Percentiles rank a stretch among this genome's conserved stretches.
These are phyloP conservation scores for Siniperca scherzeri DNA, from an alignment of 2,797 vertebrate genomes.

Conservation along the genomic window DNA sequence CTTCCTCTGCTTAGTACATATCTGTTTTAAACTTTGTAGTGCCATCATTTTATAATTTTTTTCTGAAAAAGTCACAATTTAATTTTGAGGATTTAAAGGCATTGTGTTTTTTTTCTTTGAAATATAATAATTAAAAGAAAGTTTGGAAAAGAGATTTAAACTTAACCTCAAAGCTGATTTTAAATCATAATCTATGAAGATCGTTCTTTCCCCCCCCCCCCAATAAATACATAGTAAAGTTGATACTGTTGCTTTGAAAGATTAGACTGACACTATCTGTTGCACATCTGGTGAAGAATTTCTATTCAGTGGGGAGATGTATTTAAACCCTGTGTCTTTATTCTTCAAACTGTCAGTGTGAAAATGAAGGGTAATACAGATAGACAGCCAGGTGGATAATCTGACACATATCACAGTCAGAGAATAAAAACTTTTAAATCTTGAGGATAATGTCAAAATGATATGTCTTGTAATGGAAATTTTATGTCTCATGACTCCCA, in stretches of 20 bases:
- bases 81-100: background rate
- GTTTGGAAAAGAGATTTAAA: conserved; percentile 52
- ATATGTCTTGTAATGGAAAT: conserved; percentile 57
- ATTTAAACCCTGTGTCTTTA: conserved; percentile 83
- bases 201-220: conserved; percentile 8
- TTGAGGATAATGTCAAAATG: conserved; percentile 74
- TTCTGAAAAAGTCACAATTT: conserved; percentile 13
- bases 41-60: background rate
- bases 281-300: conserved; percentile 74
- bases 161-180: conserved; percentile 54
- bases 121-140: conserved; percentile 53
- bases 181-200: conserved; percentile 47
- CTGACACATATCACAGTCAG: conserved; percentile 74
- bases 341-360: conserved; percentile 77
- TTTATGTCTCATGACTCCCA: conserved; percentile 45
- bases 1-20: conserved; percentile 38
- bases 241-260: conserved; percentile 58
- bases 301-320: conserved; percentile 57
- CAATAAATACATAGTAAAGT: conserved; percentile 63
- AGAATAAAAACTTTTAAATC: conserved; percentile 78
- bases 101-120: background rate
- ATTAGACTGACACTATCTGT: conserved; percentile 76
- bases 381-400: conserved; percentile 78
- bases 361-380: conserved; percentile 77
- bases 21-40: conserved; percentile 24